Base-by-base conservation (phyloP, 2,888 invertebrate species). In the Lepidocyrtinus sp. region DNA sequence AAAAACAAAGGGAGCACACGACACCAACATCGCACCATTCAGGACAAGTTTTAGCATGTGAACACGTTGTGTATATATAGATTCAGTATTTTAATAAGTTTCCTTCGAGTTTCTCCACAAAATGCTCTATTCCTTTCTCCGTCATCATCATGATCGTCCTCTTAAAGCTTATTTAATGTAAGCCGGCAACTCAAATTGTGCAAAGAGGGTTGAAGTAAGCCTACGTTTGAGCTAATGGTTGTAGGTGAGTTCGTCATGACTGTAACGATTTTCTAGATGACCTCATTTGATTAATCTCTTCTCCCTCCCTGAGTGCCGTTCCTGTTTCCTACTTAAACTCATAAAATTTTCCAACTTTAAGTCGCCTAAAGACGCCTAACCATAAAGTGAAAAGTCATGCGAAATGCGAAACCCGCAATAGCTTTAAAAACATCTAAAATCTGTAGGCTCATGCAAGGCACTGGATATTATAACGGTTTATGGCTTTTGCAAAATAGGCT, bases 261-360 rank as follows among this genome's bases (percentile, higher is more conserved):
- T 62, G 74, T 83, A 85, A 84, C 85, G 85, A 84, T 84, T 84
- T 85, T 83, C 81, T 75, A 71, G 85, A 85, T 85, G 84, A 83
- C 85, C 85, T 81, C 82, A 84, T 85, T 85, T 81, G 84, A 85
- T 85, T 84, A 83, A 75, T 75, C 75, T 70, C 24, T 50, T 36
- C 36, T 50, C 15, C 50, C 73, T 26, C 79, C 65, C 59, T 45
- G 50, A 65, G 75, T 63, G 75, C 61, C 75, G 80, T 80, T 80
- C 80, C 75, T 75, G 80, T 80, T 80, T 75, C 71, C 75, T 75
- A 71, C 80, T 80, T 75, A 63, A 70, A 65, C 65, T 75, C 80
- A 71, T 75, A 79, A 80, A 77, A 79, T 36, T n/a, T 50, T 27
- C 59, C 55, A 19, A 19, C 65, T 36, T n/a, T n/a, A n/a, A n/a